Evolutionary conservation across 2,113 vertebrate species (phyloP).

Genomic region (Synodontis membranacea): DNA sequence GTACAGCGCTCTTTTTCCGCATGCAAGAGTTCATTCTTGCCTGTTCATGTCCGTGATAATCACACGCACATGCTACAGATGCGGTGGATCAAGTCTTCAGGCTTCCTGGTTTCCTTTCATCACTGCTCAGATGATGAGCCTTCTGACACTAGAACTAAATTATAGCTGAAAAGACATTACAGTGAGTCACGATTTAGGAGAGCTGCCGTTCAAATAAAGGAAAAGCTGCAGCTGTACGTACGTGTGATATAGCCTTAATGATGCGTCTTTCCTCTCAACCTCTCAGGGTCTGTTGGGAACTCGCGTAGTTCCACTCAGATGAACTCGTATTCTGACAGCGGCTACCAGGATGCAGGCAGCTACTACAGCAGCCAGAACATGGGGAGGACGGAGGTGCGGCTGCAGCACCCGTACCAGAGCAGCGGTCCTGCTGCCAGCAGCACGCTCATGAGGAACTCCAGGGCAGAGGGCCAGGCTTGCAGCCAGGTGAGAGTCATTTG

Average conservation of each 20-base stretch:
- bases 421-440: constrained; percentile 63
- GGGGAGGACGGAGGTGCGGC: constrained; percentile 82
- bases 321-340: constrained; percentile 98
- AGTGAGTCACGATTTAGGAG: neutral
- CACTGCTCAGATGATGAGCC: neutral
- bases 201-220: neutral
- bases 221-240: neutral
- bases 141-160: neutral
- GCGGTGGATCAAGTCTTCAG: neutral
- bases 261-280: constrained; percentile 40
- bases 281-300: constrained; percentile 88
- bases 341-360: constrained; percentile 92
- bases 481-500: constrained; percentile 77
- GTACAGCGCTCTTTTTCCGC: neutral
- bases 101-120: constrained; percentile 9
- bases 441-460: constrained; percentile 80
- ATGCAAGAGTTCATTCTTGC: neutral
- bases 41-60: neutral
- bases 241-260: neutral
- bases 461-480: constrained; percentile 89
- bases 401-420: constrained; percentile 81
- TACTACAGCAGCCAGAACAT: constrained; percentile 85
- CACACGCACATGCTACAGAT: neutral
- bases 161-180: neutral
- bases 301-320: constrained; percentile 95